phyloP scores from a whole-genome alignment of 2,888 invertebrate genomes.

The Scotopteryx bipunctaria region DNA sequence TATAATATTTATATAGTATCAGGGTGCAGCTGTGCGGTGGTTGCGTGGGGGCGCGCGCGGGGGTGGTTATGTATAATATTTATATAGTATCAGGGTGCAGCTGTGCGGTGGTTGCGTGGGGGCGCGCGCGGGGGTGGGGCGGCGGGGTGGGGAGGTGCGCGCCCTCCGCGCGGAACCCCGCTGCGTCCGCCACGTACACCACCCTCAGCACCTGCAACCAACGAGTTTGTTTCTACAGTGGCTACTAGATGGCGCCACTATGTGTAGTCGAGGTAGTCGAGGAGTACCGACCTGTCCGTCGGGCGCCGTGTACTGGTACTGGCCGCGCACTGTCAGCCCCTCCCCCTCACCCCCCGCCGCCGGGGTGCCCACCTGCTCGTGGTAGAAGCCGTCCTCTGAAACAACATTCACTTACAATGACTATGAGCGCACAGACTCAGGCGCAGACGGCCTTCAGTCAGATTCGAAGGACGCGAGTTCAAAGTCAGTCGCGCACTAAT shows the following conservation, averaged over 20 bases:
- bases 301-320: not conserved
- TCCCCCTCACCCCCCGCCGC: not conserved
- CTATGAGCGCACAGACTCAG: not conserved
- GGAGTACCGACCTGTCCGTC: not conserved
- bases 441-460: not conserved
- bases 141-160: not conserved
- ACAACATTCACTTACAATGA: not conserved
- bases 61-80: too few relatives aligned
- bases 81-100: too few relatives aligned
- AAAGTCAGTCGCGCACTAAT: too few relatives aligned
- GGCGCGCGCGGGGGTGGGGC: not conserved
- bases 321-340: not conserved
- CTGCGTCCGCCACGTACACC: not conserved
- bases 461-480: too few relatives aligned
- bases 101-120: too few relatives aligned
- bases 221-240: not conserved
- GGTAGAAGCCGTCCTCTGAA: not conserved
- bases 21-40: too few relatives aligned
- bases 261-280: not conserved
- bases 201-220: not conserved
- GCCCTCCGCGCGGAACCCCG: not conserved
- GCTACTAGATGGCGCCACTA: not conserved
- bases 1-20: too few relatives aligned
- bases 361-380: not conserved
- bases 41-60: too few relatives aligned